Evolutionary conservation across 2,888 invertebrate genomes (phyloP), one percentile per base, ranked within the genome.

Genomic region (Lycaena phlaeas): DNA sequence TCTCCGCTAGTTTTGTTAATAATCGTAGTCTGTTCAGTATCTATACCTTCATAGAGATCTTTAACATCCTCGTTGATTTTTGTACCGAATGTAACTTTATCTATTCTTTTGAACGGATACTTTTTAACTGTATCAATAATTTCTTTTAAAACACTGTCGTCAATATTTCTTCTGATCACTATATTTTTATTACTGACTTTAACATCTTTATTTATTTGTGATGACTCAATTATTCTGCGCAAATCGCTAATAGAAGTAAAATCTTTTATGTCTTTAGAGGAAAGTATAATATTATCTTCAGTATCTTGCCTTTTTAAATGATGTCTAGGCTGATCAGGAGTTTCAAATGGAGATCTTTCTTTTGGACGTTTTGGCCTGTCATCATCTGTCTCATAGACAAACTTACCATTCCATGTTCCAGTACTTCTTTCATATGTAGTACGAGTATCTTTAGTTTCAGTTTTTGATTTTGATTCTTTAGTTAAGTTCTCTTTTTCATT

Each of bases 51-150:
- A 39, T 82, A 82, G 9, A 84, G 61, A 56, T 84, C 87, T 64
- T 87, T 88, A 10, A 88, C 86, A 53, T 87, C 87, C 54, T 87
- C 78, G 47, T 88, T 87, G 46, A 87, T 77, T 65, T 85, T 87
- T 38, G 85, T 78, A 34, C 87, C 84, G 51, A 85, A 82, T 4
- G 86, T 79, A 27, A 87, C 87, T 56, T 84, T 86, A 49, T 77
- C 78, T 46, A 78, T 87, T 52, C 76, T 69, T 46, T 84, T 84
- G 47, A 84, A 84, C 14, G 84, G 84, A 59, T 84, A 84, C 45
- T 82, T 84, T 50, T 79, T 81, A 10, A 84, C 84, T 2, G 84
- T 82, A 27, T 84, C 84, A 41, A 84, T 79, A 38, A 84, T 84
- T 54, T 84, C 84, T 54, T 79, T 81, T 27, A 84, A 50, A 37